These are phyloP conservation scores for Dasysyrphus albostriatus DNA, from an alignment of 2,888 invertebrate species.

Conservation along the genomic window DNA sequence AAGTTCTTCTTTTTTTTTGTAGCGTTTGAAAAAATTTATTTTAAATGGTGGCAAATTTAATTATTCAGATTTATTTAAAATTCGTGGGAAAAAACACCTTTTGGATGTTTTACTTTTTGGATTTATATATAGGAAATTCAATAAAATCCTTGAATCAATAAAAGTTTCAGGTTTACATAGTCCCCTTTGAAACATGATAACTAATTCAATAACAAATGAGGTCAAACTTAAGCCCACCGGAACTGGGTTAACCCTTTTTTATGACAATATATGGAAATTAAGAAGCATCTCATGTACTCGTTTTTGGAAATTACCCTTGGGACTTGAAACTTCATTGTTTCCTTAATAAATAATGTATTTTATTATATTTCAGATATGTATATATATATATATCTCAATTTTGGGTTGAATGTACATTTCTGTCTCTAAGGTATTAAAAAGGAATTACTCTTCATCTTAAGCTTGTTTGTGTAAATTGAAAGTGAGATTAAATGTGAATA, in stretches of 20 bases:
- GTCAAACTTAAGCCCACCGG: background rate
- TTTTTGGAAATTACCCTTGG: background rate
- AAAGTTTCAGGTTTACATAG: background rate
- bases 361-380: background rate
- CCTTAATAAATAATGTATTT: background rate
- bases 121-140: background rate
- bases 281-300: background rate
- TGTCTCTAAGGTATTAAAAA: background rate
- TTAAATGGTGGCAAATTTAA: background rate
- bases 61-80: constrained; percentile 2
- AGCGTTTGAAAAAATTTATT: background rate
- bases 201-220: constrained; percentile 19
- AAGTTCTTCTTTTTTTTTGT: background rate
- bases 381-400: background rate
- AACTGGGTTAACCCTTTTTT: background rate
- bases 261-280: constrained; percentile 16
- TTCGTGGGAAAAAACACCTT: background rate
- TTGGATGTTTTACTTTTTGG: background rate
- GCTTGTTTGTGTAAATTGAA: too few species aligned
- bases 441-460: too few species aligned
- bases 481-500: too few species aligned
- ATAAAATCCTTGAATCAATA: constrained; percentile 19
- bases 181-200: background rate
- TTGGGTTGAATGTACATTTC: background rate
- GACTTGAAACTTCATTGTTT: background rate